Evolutionary conservation across 2,113 vertebrate genomes (phyloP).

Genomic region (Urocynchramus pylzowi): DNA sequence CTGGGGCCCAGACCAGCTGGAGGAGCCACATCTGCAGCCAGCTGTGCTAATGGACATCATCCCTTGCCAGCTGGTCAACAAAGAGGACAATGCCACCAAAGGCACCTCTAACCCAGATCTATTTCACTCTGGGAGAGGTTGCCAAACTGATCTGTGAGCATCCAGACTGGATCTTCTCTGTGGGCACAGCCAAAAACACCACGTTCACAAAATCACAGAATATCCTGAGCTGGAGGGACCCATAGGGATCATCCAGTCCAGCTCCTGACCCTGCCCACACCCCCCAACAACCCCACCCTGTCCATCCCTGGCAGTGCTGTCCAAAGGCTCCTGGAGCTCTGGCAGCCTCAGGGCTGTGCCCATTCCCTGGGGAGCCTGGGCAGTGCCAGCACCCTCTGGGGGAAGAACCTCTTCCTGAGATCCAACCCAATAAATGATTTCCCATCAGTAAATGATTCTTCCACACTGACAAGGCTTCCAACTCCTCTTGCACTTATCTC

Average conservation of each 20-base stretch:
- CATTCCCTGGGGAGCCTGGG: background rate
- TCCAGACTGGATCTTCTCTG: background rate
- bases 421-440: background rate
- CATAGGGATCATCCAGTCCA: accelerated
- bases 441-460: background rate
- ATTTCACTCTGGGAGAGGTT: background rate
- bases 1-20: background rate
- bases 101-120: background rate
- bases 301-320: accelerated
- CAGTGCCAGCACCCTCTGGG: background rate
- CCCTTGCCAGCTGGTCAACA: background rate
- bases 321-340: background rate
- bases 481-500: background rate
- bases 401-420: background rate
- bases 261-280: accelerated
- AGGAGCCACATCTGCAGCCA: background rate
- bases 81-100: background rate
- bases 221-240: background rate
- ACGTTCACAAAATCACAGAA: background rate
- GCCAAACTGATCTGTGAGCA: background rate
- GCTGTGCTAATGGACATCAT: background rate
- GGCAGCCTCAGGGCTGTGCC: background rate
- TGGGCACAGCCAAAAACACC: background rate
- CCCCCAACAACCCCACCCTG: background rate
- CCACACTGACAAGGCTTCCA: no score